Base-by-base conservation (phyloP, 2,113 vertebrate species). In the Oostethus manadensis region DNA sequence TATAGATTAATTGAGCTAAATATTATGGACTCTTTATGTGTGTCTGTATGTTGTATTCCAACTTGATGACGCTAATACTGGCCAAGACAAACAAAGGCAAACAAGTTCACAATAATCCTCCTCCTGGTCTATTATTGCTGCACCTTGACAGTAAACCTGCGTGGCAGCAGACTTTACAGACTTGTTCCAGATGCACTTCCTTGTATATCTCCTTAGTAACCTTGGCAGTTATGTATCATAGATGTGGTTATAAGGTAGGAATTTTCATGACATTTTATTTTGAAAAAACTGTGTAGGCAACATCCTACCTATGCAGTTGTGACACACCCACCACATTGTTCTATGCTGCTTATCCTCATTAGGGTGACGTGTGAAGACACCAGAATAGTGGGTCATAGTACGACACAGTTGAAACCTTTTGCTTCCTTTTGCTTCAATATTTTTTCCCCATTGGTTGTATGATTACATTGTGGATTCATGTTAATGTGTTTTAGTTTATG, bases 371-470 rank as follows among this genome's bases (percentile, higher is more conserved):
- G 50, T 64, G 60, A 38, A 58, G 46, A 26, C 45, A 38, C 6
- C 23, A 42, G 21, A 48, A 61, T 78, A 63, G 60, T 77, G n/a
- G 66, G 62, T 78, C 57, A 64, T 58, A 43, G 51, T 40, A 1
- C 67, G 61, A 54, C 45, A 56, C 72, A 65, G 6, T 18, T 13
- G 8, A 21, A 49, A 49, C n/a, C 47, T 18, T 49, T 18, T 8
- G 18, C 16, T 47, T 47, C 2, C 14, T 56, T 68, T 10, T 57
- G 10, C n/a, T 63, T 8, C 3, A 10, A 40, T 62, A n/a, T 20
- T 6, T 6, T 44, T 44, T 44, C 3, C 3, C 2, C 6, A 14
- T n/a, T 17, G 16, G 11, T 44, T 44, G 16, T 44, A 14, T 44
- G 23, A 5, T 26, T 26, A 26, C 23, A 26, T 26, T 26, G 23